A percentile compares a stretch with the other conserved stretches of the same genome.
Conservation (phyloP, 2,797 vertebrate genomes). For the Halcyon leucocephala region DNA sequence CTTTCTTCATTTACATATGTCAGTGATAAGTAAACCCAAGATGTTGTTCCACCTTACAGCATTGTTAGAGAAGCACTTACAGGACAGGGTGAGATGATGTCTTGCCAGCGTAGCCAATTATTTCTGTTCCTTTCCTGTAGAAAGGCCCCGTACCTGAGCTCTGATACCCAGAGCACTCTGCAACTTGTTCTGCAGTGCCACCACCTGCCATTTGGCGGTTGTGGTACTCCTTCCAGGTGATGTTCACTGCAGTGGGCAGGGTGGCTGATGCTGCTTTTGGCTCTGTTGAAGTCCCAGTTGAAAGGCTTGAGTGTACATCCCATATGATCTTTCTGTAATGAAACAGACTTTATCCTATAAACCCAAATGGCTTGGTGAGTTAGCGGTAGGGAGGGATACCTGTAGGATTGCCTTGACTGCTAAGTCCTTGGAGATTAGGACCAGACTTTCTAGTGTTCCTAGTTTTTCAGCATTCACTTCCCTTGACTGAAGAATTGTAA, state of each 20-base stretch:
- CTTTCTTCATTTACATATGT: background rate
- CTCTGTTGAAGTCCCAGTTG: background rate
- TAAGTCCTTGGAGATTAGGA: background rate
- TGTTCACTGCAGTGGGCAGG: background rate
- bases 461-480: background rate
- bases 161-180: background rate
- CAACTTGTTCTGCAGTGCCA: background rate
- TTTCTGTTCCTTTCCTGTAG: background rate
- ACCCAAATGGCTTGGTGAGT: background rate
- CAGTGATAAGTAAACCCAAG: background rate
- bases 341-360: background rate
- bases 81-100: background rate
- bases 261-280: background rate
- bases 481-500: background rate
- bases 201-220: background rate
- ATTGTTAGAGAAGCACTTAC: background rate
- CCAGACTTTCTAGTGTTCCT: background rate
- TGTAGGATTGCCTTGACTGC: background rate
- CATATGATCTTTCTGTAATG: background rate
- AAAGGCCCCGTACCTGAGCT: background rate
- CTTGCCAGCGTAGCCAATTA: background rate
- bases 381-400: background rate
- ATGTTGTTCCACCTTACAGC: background rate
- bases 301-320: background rate
- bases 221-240: background rate